Percentiles rank a stretch among this genome's conserved stretches.
Evolutionary conservation across 2,113 vertebrate species (phyloP).

Genomic region (Stegostoma tigrinum): DNA sequence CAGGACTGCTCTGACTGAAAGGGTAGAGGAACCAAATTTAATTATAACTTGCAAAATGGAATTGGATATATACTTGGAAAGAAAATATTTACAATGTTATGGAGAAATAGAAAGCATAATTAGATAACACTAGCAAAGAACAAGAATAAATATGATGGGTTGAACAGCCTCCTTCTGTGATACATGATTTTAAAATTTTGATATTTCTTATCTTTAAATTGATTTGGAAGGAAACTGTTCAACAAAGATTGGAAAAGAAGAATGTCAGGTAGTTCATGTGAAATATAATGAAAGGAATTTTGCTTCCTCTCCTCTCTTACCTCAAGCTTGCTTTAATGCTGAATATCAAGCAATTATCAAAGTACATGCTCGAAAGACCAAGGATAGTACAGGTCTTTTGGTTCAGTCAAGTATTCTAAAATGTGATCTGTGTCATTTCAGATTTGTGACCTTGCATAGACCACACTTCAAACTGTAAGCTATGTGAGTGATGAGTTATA

Average conservation of each 20-base stretch:
- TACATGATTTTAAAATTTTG: neutral
- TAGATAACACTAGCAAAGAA: neutral
- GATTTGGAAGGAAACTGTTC: neutral
- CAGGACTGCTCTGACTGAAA: neutral
- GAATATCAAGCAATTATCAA: neutral
- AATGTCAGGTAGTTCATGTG: no score
- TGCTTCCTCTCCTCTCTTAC: neutral
- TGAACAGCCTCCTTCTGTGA: neutral
- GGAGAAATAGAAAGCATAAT: neutral
- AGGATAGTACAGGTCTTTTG: neutral
- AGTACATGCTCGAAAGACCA: neutral
- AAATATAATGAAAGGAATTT: neutral
- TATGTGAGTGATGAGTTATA: neutral
- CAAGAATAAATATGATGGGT: neutral
- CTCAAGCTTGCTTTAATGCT: neutral
- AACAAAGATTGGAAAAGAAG: neutral
- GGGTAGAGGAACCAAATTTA: neutral
- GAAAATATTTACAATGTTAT: neutral
- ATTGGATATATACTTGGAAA: neutral
- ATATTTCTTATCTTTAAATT: neutral
- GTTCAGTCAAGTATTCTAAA: constrained; percentile 2
- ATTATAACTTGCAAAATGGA: neutral
- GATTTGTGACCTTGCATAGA: neutral
- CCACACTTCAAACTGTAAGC: constrained; percentile 10
- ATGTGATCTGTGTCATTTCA: neutral